Evolutionary conservation across 2,888 invertebrate species (phyloP), one percentile per base, ranked within the genome.

Genomic region (Phengaris alcon): DNA sequence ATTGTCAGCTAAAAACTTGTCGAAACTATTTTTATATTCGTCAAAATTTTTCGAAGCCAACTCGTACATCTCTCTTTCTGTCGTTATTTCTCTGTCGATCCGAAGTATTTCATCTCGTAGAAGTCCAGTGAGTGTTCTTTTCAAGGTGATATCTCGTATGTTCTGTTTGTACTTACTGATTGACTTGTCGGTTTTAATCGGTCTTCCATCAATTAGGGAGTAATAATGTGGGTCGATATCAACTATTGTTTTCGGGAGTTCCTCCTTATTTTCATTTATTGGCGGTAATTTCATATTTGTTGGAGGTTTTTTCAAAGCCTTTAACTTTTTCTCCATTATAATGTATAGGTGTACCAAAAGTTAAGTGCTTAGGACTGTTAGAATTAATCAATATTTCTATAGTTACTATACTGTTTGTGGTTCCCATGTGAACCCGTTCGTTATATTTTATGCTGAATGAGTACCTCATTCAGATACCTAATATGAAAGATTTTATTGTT

Each of bases 201-300:
- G 94, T 75, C 95, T 90, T 73, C 95, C 95, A 82, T 94, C 93
- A 0, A 95, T 90, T 80, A 95, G 88, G 1, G 94, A 91, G 82
- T 94, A 96, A 83, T 94, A 96, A n/a, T 94, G 90, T 0, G 95
- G 95, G 84, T 96, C 95, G 0, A 95, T 87, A 80, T 96, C 95
- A 48, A 94, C 85, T 76, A 95, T 94, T 6, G 95, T 94, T 82
- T 94, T 94, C 4, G 89, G 78, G 68, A 86, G 79, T 75, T 80
- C 79, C 76, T 84, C 84, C 72, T 80, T 82, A 55, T 81, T 80
- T 52, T 84, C 80, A 10, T 89, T 88, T 75, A 93, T 89, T 1
- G 90, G 90, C 44, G 93, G 93, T 51, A 93, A 81, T 81, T 90
- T 93, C 68, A 91, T 85, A 13, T 87, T 35, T 87, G 3, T 83